Conservation (phyloP, 2,113 vertebrate species). For the Desmodus rotundus region DNA sequence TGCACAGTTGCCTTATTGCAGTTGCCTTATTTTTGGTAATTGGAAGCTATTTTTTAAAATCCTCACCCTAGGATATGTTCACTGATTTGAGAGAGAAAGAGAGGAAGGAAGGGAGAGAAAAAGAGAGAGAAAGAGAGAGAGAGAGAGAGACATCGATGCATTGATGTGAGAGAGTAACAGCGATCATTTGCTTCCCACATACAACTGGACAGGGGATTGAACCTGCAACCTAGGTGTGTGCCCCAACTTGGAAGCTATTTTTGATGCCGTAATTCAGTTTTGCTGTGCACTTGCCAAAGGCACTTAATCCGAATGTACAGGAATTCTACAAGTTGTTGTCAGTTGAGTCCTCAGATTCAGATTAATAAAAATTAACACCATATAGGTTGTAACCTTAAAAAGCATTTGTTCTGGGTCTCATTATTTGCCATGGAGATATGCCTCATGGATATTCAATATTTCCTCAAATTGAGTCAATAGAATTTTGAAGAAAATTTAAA, state of each 20-base stretch:
- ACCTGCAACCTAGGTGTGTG: too few species aligned
- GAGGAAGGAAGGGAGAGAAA: too few species aligned
- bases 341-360: background rate
- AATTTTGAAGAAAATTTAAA: background rate
- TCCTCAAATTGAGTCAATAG: background rate
- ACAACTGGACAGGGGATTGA: too few species aligned
- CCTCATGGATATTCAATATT: background rate
- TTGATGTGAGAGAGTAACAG: too few species aligned
- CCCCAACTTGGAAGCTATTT: constrained; percentile 10
- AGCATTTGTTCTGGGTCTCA: background rate
- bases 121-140: too few species aligned
- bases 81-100: too few species aligned
- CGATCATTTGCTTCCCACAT: too few species aligned
- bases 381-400: background rate
- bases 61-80: too few species aligned
- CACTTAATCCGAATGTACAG: background rate
- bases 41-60: constrained; percentile 12
- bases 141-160: too few species aligned
- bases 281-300: background rate
- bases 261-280: constrained; percentile 25
- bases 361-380: background rate
- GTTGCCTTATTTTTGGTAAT: constrained; percentile 44
- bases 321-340: background rate
- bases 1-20: background rate
- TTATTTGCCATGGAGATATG: background rate